Conservation (phyloP, 2,113 vertebrate genomes). For the Xiphophorus couchianus region DNA sequence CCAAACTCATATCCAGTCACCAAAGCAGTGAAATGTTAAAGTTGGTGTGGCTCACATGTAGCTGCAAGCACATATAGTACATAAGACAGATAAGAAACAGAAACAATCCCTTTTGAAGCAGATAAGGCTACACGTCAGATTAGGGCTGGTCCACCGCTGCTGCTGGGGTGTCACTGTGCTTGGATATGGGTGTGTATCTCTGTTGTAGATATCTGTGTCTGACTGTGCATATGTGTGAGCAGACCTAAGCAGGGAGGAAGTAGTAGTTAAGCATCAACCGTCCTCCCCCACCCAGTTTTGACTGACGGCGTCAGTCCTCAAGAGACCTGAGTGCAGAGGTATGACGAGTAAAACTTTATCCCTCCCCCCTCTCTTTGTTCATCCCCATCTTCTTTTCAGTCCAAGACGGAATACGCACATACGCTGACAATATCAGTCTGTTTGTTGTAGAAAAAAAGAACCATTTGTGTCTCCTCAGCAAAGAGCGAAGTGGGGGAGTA, state of each 20-base stretch:
- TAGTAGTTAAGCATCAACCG: slow-evolving; percentile 56
- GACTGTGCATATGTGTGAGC: slow-evolving; percentile 44
- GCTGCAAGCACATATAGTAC: slow-evolving; percentile 54
- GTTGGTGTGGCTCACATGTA: slow-evolving; percentile 60
- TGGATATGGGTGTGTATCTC: slow-evolving; percentile 49
- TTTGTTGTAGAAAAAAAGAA: slow-evolving; percentile 70
- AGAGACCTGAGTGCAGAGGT: slow-evolving; percentile 55
- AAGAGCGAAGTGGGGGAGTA: slow-evolving; percentile 61
- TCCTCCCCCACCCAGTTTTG: slow-evolving; percentile 55
- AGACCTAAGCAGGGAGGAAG: slow-evolving; percentile 35
- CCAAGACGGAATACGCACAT: slow-evolving; percentile 62
- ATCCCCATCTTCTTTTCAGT: slow-evolving; percentile 40
- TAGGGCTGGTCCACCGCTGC: slow-evolving; percentile 81
- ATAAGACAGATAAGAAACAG: slow-evolving; percentile 76
- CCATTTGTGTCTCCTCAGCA: slow-evolving; percentile 64
- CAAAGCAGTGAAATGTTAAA: slow-evolving; percentile 70
- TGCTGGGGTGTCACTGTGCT: slow-evolving; percentile 56
- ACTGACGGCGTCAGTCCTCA: slow-evolving; percentile 56
- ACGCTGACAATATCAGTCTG: slow-evolving; percentile 76
- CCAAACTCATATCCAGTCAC: slow-evolving; percentile 62
- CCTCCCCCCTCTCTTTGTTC: slow-evolving; percentile 21
- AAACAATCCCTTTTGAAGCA: slow-evolving; percentile 69
- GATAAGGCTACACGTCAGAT: slow-evolving; percentile 92
- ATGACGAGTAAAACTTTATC: slow-evolving; percentile 48
- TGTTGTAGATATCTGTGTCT: slow-evolving; percentile 39